Conservation (phyloP, 2,113 vertebrate species). For the Sinocyclocheilus anophthalmus region DNA sequence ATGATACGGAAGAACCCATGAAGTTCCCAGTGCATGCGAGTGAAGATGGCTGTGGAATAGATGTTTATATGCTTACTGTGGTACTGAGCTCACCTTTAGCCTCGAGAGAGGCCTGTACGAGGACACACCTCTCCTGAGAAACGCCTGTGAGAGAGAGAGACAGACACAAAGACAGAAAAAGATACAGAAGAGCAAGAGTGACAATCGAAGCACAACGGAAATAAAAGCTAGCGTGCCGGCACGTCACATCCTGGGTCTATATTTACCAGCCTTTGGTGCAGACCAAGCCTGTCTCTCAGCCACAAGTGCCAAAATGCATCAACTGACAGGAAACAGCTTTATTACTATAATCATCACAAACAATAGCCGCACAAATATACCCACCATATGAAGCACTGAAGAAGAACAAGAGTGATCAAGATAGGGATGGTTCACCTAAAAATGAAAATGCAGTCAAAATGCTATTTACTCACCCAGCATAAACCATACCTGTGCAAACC, state of each 20-base stretch:
- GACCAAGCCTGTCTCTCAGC: not conserved
- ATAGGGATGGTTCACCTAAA: not conserved
- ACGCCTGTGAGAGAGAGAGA: conserved; percentile 8
- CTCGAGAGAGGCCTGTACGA: conserved; percentile 37
- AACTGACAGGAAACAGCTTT: not conserved
- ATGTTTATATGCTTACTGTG: not conserved
- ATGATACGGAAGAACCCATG: not conserved
- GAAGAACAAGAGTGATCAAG: not conserved
- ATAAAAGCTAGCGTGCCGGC: not conserved
- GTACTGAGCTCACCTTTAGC: conserved; percentile 30
- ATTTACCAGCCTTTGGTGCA: not conserved
- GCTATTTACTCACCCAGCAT: not conserved
- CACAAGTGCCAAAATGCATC: not conserved
- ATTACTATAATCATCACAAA: not conserved
- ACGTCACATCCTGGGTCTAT: conserved; percentile 7
- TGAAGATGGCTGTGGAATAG: not conserved
- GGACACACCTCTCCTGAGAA: conserved; percentile 41
- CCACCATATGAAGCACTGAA: not conserved
- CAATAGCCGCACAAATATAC: not conserved
- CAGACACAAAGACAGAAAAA: not conserved
- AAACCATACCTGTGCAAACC: not conserved
- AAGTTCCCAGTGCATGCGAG: not conserved
- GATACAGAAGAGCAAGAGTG: not conserved
- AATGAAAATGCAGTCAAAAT: not conserved
- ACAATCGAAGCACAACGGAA: not conserved